phyloP scores from a whole-genome alignment of 2,797 vertebrate species.

The Falco berigora region DNA sequence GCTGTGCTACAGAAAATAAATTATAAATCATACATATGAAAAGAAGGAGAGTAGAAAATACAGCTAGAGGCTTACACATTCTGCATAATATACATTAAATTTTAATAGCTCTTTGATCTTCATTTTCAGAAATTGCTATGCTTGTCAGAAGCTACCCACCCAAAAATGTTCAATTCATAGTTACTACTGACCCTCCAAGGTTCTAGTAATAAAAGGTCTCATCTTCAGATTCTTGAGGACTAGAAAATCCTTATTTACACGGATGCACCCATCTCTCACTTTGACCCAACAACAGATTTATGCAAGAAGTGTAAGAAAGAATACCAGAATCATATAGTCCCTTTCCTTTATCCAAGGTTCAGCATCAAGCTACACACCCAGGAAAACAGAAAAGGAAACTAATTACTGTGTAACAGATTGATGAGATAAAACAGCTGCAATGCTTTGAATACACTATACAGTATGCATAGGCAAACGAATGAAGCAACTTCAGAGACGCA shows the following conservation, averaged over 20 bases:
- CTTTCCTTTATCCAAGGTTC: constrained; percentile 14
- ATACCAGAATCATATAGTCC: neutral
- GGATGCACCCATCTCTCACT: neutral
- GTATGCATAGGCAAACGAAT: neutral
- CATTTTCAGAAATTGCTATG: constrained; percentile 48
- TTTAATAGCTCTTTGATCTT: constrained; percentile 59
- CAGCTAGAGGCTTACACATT: constrained; percentile 39
- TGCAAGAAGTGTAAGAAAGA: neutral
- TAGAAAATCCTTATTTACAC: neutral
- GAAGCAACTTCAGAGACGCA: neutral
- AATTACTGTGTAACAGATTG: neutral
- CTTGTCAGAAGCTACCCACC: constrained; percentile 40
- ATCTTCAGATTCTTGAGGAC: neutral
- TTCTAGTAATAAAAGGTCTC: neutral
- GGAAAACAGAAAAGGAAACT: constrained; percentile 30
- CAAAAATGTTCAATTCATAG: neutral
- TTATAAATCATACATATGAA: constrained; percentile 54
- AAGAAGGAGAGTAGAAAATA: constrained; percentile 25
- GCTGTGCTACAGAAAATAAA: constrained; percentile 48
- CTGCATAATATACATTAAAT: constrained; percentile 54
- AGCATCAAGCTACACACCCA: constrained; percentile 5
- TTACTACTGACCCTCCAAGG: constrained; percentile 22
- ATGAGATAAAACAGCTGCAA: neutral
- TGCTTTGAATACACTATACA: neutral
- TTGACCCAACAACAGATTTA: neutral